phyloP scores from a whole-genome alignment of 2,888 invertebrate genomes.

The Drymonia ruficornis region DNA sequence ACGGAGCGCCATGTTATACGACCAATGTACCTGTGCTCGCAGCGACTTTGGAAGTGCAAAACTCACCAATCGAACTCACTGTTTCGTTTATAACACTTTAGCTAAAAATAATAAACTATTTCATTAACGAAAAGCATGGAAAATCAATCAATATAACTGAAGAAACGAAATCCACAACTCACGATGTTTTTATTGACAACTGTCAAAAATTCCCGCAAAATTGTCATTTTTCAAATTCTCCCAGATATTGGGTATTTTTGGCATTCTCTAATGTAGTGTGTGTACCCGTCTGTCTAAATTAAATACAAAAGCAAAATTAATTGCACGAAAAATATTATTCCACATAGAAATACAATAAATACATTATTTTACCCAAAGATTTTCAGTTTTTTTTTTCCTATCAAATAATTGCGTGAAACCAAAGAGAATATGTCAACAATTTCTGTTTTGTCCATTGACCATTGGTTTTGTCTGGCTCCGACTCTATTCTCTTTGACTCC shows the following conservation, averaged over 20 bases:
- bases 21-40: slow-evolving; percentile 54
- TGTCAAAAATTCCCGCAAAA: slow-evolving; percentile 80
- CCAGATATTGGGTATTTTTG: slow-evolving; percentile 4
- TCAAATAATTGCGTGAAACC: too few species aligned
- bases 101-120: slow-evolving; percentile 27
- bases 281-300: too few species aligned
- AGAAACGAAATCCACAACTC: slow-evolving; percentile 56
- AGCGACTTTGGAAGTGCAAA: slow-evolving; percentile 49
- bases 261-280: slow-evolving; percentile 5
- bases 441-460: too few species aligned
- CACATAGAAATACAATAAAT: too few species aligned
- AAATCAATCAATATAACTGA: slow-evolving; percentile 43
- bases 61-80: slow-evolving; percentile 65
- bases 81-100: slow-evolving; percentile 39
- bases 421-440: too few species aligned
- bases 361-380: too few species aligned
- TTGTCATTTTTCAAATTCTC: slow-evolving; percentile 55
- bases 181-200: slow-evolving; percentile 80
- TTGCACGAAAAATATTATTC: too few species aligned
- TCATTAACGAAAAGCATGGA: slow-evolving; percentile 32
- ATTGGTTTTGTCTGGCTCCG: too few species aligned
- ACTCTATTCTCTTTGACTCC: too few species aligned
- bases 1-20: slow-evolving; percentile 77
- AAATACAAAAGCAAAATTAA: too few species aligned
- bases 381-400: too few species aligned